A percentile compares a stretch with the other conserved stretches of the same genome.
These are phyloP conservation scores for Alces alces DNA, from an alignment of 2,113 vertebrate genomes.

Conservation along the genomic window DNA sequence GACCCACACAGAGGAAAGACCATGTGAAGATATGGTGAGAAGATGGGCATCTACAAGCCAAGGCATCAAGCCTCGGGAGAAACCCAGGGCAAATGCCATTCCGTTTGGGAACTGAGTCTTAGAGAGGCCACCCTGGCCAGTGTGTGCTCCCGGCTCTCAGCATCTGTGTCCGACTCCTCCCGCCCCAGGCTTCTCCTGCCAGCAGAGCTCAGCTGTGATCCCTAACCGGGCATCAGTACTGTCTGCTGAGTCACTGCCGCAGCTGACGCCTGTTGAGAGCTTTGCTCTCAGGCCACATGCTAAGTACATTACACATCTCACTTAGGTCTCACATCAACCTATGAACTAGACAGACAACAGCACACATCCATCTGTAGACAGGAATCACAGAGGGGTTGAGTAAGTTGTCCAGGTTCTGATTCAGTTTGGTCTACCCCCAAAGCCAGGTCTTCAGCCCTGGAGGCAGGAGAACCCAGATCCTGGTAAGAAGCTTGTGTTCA, in stretches of 20 bases:
- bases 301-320: not conserved
- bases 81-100: not conserved
- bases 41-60: not conserved
- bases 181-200: not conserved
- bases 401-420: not conserved
- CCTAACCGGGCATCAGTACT: not conserved
- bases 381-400: not conserved
- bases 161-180: not conserved
- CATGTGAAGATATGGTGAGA: not conserved
- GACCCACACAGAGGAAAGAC: not conserved
- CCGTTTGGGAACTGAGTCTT: not conserved
- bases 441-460: not conserved
- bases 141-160: not conserved
- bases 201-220: not conserved
- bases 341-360: not conserved
- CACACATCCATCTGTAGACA: not conserved
- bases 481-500: not conserved
- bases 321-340: not conserved
- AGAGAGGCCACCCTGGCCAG: not conserved
- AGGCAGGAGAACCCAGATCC: not conserved
- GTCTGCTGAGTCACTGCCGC: not conserved
- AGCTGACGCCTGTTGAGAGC: not conserved
- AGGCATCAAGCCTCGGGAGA: not conserved
- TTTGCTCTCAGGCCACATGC: not conserved
- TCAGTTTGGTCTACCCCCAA: not conserved